phyloP scores from a whole-genome alignment of 2,113 vertebrate genomes.

The Phrynosoma platyrhinos region DNA sequence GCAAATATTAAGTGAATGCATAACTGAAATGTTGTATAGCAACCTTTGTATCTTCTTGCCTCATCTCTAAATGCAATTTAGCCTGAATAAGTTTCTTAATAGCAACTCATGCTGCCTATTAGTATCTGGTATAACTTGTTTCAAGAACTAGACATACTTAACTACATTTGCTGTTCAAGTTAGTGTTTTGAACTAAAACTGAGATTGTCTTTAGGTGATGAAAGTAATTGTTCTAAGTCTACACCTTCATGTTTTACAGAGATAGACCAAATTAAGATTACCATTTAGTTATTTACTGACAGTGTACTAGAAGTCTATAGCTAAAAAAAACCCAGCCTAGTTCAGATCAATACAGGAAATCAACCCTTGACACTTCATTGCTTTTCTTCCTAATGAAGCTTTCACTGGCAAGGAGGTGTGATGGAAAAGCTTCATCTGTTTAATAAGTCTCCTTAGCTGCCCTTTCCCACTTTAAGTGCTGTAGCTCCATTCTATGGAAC shows the following conservation, averaged over 20 bases:
- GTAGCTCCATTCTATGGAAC: too few species aligned
- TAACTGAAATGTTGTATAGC: slow-evolving; percentile 34
- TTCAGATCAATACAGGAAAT: not conserved
- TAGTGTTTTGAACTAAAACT: not conserved
- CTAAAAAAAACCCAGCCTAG: not conserved
- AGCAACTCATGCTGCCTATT: slow-evolving; percentile 33
- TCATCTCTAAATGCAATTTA: not conserved
- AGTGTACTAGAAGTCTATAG: not conserved
- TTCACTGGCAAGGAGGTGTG: not conserved
- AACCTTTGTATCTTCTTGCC: slow-evolving; percentile 15
- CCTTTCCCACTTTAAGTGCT: not conserved
- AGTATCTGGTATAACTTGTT: not conserved
- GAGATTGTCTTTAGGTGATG: not conserved
- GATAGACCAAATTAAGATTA: not conserved
- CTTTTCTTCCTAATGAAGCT: not conserved
- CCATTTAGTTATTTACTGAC: not conserved
- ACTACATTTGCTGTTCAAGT: not conserved
- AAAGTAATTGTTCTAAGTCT: not conserved
- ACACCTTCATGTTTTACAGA: not conserved
- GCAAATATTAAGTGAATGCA: not conserved
- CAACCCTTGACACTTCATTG: not conserved
- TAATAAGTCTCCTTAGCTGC: not conserved
- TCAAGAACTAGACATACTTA: slow-evolving; percentile 48
- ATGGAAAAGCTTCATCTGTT: not conserved
- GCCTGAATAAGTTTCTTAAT: slow-evolving; percentile 22